Evolutionary conservation across 2,888 invertebrate species (phyloP).

Genomic region (Drosophila recens): DNA sequence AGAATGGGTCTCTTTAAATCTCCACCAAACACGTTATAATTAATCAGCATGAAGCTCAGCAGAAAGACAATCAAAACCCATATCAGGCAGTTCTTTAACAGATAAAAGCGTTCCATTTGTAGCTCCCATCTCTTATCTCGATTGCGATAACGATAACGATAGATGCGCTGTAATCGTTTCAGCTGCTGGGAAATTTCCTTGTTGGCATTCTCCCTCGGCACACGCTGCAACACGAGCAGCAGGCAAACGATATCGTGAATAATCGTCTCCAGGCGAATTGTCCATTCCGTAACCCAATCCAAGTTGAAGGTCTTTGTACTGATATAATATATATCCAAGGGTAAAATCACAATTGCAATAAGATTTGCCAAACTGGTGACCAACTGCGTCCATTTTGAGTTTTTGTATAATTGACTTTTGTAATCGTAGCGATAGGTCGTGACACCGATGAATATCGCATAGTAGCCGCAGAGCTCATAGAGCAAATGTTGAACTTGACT

Average conservation of each 20-base stretch:
- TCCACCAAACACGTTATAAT: not conserved
- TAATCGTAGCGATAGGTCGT: slow-evolving; percentile 56
- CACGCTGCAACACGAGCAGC: slow-evolving; percentile 32
- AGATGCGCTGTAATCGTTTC: slow-evolving; percentile 12
- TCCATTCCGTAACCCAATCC: not conserved
- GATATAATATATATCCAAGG: not conserved
- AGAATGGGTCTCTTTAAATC: accelerated
- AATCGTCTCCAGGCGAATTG: slow-evolving; percentile 4
- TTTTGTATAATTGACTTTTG: slow-evolving; percentile 4
- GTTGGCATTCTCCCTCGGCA: slow-evolving; percentile 26
- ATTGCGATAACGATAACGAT: slow-evolving; percentile 14
- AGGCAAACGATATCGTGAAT: slow-evolving; percentile 32
- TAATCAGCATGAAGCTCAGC: not conserved
- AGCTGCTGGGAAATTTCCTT: slow-evolving; percentile 4
- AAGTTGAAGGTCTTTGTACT: not conserved
- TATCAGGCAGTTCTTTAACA: slow-evolving; percentile 26
- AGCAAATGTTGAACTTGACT: slow-evolving; percentile 21
- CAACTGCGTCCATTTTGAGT: slow-evolving; percentile 29
- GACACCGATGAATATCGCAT: slow-evolving; percentile 42
- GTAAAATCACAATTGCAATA: accelerated
- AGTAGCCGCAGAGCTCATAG: slow-evolving; percentile 28
- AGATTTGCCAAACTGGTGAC: slow-evolving; percentile 40
- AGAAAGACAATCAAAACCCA: slow-evolving; percentile 9
- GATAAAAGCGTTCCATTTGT: slow-evolving; percentile 21
- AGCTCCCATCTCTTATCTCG: not conserved